Conservation (phyloP, 2,113 vertebrate genomes). For the Cyprinodon tularosa region DNA sequence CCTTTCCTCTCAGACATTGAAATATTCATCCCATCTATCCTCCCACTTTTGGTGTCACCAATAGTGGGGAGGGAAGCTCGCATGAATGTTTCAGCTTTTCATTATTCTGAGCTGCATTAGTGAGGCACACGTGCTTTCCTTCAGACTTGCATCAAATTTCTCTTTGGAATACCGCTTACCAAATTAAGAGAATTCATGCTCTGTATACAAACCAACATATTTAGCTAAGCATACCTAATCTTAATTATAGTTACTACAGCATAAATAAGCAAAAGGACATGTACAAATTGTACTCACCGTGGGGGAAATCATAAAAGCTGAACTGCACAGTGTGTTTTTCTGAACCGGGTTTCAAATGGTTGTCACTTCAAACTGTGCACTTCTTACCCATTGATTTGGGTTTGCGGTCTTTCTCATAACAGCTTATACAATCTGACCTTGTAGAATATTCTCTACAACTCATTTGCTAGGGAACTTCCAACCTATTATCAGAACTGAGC, state of each 20-base stretch:
- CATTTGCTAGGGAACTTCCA: no score
- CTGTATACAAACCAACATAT: conserved; percentile 22
- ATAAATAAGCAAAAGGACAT: not conserved
- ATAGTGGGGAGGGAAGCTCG: conserved; percentile 37
- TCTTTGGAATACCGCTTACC: conserved; percentile 20
- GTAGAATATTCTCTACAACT: no score
- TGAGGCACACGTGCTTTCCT: conserved; percentile 22
- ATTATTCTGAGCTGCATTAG: not conserved
- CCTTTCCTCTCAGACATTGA: conserved; percentile 33
- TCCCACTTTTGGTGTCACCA: conserved; percentile 55
- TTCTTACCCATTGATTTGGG: no score
- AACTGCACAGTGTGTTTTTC: no score
- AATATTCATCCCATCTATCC: conserved; percentile 62
- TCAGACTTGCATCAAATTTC: conserved; percentile 30
- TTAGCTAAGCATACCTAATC: conserved; percentile 14
- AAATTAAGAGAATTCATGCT: conserved; percentile 18
- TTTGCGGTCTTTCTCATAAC: no score
- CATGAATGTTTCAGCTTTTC: conserved; percentile 61
- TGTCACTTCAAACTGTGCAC: no score
- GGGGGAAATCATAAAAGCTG: no score
- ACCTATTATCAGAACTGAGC: no score
- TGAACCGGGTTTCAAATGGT: no score
- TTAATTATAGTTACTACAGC: not conserved
- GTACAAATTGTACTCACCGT: no score
- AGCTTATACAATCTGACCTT: no score